Percentiles rank a stretch among this genome's conserved stretches.
Conservation (phyloP, 2,113 vertebrate species). For the Prunella fulvescens region DNA sequence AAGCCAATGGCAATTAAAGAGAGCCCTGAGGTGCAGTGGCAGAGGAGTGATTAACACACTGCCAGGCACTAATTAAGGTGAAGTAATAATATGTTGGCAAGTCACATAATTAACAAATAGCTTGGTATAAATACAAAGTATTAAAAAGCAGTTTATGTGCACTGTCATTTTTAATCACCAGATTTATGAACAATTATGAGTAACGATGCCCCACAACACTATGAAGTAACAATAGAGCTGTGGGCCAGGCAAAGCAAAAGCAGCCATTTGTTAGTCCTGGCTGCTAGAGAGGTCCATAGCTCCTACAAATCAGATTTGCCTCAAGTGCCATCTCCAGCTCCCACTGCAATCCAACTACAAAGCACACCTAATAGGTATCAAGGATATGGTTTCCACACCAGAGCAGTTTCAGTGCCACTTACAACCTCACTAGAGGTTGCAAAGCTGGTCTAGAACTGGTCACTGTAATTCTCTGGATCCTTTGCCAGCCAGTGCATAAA, state of each 20-base stretch:
- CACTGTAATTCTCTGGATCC: background rate
- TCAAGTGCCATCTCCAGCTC: background rate
- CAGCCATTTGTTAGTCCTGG: background rate
- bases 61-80: background rate
- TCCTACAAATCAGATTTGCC: background rate
- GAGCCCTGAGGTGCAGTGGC: background rate
- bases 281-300: background rate
- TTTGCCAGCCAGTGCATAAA: background rate
- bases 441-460: background rate
- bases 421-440: background rate
- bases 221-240: background rate
- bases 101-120: conserved; percentile 33
- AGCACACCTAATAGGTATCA: background rate
- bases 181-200: conserved; percentile 16
- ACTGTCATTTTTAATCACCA: conserved; percentile 27
- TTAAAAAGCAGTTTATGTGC: conserved; percentile 21
- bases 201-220: background rate
- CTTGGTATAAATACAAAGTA: background rate
- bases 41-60: background rate
- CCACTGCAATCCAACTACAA: background rate
- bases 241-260: background rate
- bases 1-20: background rate
- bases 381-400: background rate
- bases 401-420: background rate
- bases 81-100: conserved; percentile 16